Evolutionary conservation across 2,888 invertebrate species (phyloP), one percentile per base, ranked within the genome.

Genomic region (Hirtodrosophila confusa): DNA sequence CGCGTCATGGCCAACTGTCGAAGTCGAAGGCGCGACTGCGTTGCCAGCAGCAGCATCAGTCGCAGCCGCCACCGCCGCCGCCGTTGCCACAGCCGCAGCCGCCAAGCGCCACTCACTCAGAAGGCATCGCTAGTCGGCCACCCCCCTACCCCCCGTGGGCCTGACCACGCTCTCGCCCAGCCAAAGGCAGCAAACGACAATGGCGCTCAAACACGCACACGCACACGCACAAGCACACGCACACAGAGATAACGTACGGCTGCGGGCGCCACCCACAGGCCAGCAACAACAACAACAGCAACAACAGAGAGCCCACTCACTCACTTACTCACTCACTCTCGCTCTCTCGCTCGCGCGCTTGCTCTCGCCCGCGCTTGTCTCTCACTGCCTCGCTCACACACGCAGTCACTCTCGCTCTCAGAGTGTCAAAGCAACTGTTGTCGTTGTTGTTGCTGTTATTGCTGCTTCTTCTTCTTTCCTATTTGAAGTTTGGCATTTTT

Each of bases 251-350:
- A 49, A 35, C 27, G 24, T 24, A 37, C 39, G 50, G 40, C 44
- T 65, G 78, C 50, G 57, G 75, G 82, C 68, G 76, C 83, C 78
- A 80, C 82, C 82, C 78, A 80, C 78, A 45, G 60, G 39, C 55
- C 58, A 76, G 49, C 69, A 62, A 43, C 56, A 61, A 40, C 24
- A 63, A 12, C 17, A 60, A 6, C 58, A 76, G 49, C 69, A 62
- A 43, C 56, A 61, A 36, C 24, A 63, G 6, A 10, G n/a, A 51
- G 29, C 74, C 45, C 57, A 29, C n/a, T n/a, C 45, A 9, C 45
- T 43, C 56, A 27, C 27, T 4, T 27, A 17, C 31, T 48, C 64
- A 33, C 45, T 12, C 49, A 45, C 63, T 11, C 50, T 24, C 47
- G 37, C 48, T 36, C 44, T 60, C 10, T 35, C 51, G 11, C 57